These are phyloP conservation scores for Spondyliosoma cantharus DNA, from an alignment of 2,797 vertebrate species.

Conservation along the genomic window DNA sequence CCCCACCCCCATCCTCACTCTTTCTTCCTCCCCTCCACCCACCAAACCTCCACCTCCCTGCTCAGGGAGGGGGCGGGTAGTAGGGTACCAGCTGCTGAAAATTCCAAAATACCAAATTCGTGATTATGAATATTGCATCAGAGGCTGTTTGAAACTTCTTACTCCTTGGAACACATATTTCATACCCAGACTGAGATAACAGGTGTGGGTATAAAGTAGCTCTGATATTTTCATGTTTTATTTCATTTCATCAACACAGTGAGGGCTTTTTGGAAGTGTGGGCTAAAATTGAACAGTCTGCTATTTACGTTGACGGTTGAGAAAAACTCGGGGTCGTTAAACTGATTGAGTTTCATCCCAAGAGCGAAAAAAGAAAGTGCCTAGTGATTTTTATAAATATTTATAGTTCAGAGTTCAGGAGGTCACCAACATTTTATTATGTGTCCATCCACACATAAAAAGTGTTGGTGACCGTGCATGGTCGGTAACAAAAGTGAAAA, in stretches of 20 bases:
- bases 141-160: conserved; percentile 25
- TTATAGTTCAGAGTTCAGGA: neutral
- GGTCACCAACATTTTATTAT: neutral
- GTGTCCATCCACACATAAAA: no score
- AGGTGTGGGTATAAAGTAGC: neutral
- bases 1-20: neutral
- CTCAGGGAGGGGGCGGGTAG: neutral
- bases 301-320: no score
- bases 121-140: conserved; percentile 71
- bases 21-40: conserved; percentile 5
- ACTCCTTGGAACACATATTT: neutral
- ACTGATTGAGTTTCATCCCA: neutral
- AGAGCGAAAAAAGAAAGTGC: neutral
- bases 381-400: neutral
- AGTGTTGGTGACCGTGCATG: no score
- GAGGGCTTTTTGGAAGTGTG: no score
- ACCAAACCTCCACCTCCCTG: conserved; percentile 22
- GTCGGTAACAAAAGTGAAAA: no score
- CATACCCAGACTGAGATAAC: neutral
- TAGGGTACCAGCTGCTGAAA: conserved; percentile 50
- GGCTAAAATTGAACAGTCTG: no score
- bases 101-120: conserved; percentile 67
- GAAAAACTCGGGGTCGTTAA: no score
- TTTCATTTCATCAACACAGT: no score
- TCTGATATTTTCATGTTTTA: neutral